Base-by-base conservation (phyloP, 2,797 vertebrate genomes). In the Phrynocephalus forsythii region DNA sequence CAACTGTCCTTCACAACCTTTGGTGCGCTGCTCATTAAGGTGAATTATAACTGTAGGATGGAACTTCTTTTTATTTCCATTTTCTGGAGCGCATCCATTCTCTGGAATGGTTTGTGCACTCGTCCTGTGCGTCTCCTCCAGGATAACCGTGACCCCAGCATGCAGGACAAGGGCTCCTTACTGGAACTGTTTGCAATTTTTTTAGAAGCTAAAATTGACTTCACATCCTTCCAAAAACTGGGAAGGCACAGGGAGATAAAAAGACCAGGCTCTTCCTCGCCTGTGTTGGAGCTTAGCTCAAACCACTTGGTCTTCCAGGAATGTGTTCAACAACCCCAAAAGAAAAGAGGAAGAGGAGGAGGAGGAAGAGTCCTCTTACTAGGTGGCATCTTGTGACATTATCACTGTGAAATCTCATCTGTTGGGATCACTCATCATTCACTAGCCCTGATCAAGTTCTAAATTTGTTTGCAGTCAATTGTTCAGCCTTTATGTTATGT, bases 1-100 rank as follows among this genome's bases (percentile, higher is more conserved):
- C 91, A 92, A 88, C 94, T 87, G 93, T 95, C 96, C 95, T 92
- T 72, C 86, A 92, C 94, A 95, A 93, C 91, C 95, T 95, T 94
- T 94, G 90, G 92, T 96, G 92, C 91, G 91, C 89, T 80, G 60
- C 94, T 95, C 92, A 92, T 95, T 95, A 94, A 16, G 73, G 94
- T 94, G 93, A 96, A 96, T 96, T 94, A 89, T 88, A 97, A 94
- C 94, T 87, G 93, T 78, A 15, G 93, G 92, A 90, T 72, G 79
- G 88, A 90, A 86, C 89, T 90, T 94, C 13, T 15, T 44, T 24
- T 44, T 24, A 9, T 20, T 63, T 63, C 18, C 3, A 52, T 93
- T 94, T 96, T 93, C 94, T 93, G 90, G 84, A 94, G 85, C 81
- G 76, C 79, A 80, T 94, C 88, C 89, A 86, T 89, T 33, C 79